Percentiles rank a stretch among this genome's conserved stretches.
phyloP scores from a whole-genome alignment of 2,797 vertebrate species.

The Diplodus puntazzo region DNA sequence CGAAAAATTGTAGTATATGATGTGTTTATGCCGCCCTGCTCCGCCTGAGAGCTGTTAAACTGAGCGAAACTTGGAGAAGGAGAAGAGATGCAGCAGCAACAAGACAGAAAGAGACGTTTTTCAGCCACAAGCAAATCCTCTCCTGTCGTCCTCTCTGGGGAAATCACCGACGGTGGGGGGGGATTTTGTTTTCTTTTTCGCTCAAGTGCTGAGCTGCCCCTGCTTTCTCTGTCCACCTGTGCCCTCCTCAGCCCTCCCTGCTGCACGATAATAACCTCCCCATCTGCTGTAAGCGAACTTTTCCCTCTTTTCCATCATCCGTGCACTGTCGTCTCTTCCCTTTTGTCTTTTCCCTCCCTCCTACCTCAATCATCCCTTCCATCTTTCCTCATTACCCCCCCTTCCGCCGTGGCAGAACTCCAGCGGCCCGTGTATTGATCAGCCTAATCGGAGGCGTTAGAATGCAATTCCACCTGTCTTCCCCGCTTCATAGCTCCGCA shows the following conservation, averaged over 20 bases:
- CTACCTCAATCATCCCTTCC: slow-evolving; percentile 11
- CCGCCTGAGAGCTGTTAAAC: slow-evolving; percentile 34
- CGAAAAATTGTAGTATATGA: neutral
- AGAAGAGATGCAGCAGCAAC: slow-evolving; percentile 15
- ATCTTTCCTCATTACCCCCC: slow-evolving; percentile 37
- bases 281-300: slow-evolving; percentile 64
- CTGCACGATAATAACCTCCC: slow-evolving; percentile 57
- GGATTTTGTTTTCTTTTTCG: slow-evolving; percentile 68
- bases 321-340: neutral
- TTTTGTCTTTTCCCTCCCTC: neutral
- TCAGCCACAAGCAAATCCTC: slow-evolving; percentile 56
- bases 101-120: slow-evolving; percentile 57
- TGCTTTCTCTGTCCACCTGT: slow-evolving; percentile 57
- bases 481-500: slow-evolving; percentile 57
- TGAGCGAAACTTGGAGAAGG: slow-evolving; percentile 18
- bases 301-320: slow-evolving; percentile 1
- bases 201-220: slow-evolving; percentile 44
- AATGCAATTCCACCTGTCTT: slow-evolving; percentile 74
- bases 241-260: slow-evolving; percentile 39
- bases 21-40: slow-evolving; percentile 10
- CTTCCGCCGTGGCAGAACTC: slow-evolving; percentile 18
- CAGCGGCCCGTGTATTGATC: slow-evolving; percentile 67
- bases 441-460: slow-evolving; percentile 73
- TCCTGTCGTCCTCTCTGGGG: slow-evolving; percentile 59
- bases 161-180: slow-evolving; percentile 65